These are phyloP conservation scores for Tillus elongatus DNA, from an alignment of 2,888 invertebrate genomes.

Conservation along the genomic window DNA sequence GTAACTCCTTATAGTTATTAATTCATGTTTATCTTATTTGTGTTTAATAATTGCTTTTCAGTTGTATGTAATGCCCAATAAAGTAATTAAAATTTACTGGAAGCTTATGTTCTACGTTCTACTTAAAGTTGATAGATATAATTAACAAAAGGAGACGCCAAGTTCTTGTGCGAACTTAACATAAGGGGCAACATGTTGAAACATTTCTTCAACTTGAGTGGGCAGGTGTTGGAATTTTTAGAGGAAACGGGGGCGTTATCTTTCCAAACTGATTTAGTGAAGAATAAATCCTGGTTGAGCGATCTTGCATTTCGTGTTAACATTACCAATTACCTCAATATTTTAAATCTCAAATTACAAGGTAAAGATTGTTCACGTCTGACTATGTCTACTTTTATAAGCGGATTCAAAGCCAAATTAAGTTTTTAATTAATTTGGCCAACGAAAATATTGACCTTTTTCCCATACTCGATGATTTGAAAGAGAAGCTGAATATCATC, in stretches of 20 bases:
- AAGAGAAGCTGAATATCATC: slow-evolving; percentile 6
- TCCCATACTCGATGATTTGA: slow-evolving; percentile 7
- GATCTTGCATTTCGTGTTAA: slow-evolving; percentile 15
- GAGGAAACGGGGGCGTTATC: slow-evolving; percentile 12
- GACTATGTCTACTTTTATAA: slow-evolving; percentile 11
- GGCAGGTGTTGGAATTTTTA: slow-evolving; percentile 13
- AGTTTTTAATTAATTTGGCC: too few relatives aligned
- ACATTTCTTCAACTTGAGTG: slow-evolving; percentile 12
- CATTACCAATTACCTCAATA: slow-evolving; percentile 11
- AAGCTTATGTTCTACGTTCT: too few relatives aligned
- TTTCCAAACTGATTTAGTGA: slow-evolving; percentile 13
- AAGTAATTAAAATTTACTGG: too few relatives aligned
- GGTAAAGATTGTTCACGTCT: slow-evolving; percentile 13
- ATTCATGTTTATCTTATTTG: too few relatives aligned
- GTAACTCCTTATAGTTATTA: too few relatives aligned
- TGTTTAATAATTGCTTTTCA: too few relatives aligned
- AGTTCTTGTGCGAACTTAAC: too few relatives aligned
- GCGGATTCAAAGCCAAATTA: too few relatives aligned
- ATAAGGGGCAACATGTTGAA: slow-evolving; percentile 16
- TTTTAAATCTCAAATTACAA: slow-evolving; percentile 13
- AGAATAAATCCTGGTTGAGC: slow-evolving; percentile 14
- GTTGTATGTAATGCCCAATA: too few relatives aligned
- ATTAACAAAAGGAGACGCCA: too few relatives aligned
- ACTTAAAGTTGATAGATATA: too few relatives aligned
- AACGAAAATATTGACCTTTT: slow-evolving; percentile 8